Conservation (phyloP, 2,888 invertebrate genomes). For the Platycnemis pennipes region DNA sequence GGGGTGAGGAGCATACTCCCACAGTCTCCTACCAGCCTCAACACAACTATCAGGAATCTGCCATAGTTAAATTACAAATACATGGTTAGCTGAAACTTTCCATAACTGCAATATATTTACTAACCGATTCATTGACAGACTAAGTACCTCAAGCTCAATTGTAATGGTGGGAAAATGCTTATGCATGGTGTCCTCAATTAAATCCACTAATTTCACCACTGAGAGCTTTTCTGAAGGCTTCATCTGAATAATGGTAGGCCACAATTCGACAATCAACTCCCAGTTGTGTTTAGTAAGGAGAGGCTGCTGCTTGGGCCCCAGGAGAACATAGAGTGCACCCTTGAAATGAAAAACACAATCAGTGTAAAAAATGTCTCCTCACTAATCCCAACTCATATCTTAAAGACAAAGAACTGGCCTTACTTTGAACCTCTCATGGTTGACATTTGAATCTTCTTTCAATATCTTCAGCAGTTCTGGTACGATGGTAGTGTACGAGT, state of each 20-base stretch:
- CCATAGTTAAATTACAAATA: neutral
- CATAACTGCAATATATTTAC: neutral
- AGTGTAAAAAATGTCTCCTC: slow-evolving; percentile 63
- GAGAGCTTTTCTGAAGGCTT: slow-evolving; percentile 93
- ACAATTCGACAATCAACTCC: slow-evolving; percentile 85
- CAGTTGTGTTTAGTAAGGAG: slow-evolving; percentile 88
- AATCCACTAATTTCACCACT: slow-evolving; percentile 82
- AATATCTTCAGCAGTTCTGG: slow-evolving; percentile 84
- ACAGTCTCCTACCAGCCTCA: slow-evolving; percentile 80
- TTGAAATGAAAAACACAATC: slow-evolving; percentile 74
- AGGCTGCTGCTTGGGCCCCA: slow-evolving; percentile 85
- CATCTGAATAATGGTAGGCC: slow-evolving; percentile 89
- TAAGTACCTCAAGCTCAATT: slow-evolving; percentile 78
- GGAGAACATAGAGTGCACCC: slow-evolving; percentile 89
- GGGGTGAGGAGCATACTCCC: slow-evolving; percentile 77
- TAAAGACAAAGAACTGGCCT: slow-evolving; percentile 65
- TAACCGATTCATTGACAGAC: neutral
- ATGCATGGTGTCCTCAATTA: slow-evolving; percentile 78
- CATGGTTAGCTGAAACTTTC: neutral
- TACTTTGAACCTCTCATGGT: slow-evolving; percentile 87
- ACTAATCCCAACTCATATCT: slow-evolving; percentile 62
- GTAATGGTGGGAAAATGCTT: slow-evolving; percentile 84
- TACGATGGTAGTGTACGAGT: slow-evolving; percentile 85
- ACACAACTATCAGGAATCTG: slow-evolving; percentile 81
- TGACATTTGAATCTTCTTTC: slow-evolving; percentile 81